Evolutionary conservation across 2,797 vertebrate species (phyloP).

Genomic region (Chiloscyllium punctatum): DNA sequence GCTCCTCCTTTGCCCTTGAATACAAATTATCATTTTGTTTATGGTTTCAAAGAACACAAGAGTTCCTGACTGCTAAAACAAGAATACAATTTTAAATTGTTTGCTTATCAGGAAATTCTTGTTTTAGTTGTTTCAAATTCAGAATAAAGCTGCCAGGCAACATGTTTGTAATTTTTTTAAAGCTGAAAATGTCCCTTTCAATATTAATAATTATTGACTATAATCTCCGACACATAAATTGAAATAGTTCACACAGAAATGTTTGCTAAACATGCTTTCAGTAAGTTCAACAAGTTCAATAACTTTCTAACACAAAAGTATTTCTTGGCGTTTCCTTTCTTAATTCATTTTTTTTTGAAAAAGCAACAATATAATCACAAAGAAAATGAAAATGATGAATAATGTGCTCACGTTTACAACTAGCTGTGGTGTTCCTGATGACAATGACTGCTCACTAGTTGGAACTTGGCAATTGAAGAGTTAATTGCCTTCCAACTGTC

Average conservation of each 20-base stretch:
- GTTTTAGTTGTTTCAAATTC: background rate
- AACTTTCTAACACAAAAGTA: background rate
- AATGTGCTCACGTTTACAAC: background rate
- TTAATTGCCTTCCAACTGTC: background rate
- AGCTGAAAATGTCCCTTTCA: background rate
- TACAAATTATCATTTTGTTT: slow-evolving; percentile 53
- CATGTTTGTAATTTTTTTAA: background rate
- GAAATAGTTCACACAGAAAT: background rate
- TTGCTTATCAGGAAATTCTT: background rate
- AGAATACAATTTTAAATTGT: slow-evolving; percentile 13
- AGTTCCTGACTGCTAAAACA: slow-evolving; percentile 27
- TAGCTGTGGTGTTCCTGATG: too few relatives aligned
- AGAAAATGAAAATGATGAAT: background rate
- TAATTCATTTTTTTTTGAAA: background rate
- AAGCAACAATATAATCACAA: background rate
- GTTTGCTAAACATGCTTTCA: background rate
- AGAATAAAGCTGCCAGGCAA: background rate
- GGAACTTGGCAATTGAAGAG: background rate
- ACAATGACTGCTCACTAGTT: background rate
- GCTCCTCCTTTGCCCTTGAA: slow-evolving; percentile 81
- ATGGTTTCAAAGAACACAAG: slow-evolving; percentile 25
- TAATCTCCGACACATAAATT: background rate
- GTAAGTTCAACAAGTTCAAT: too few relatives aligned
- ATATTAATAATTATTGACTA: background rate
- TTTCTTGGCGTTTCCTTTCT: background rate